Base-by-base conservation (phyloP, 2,888 invertebrate genomes). In the Ophonus ardosiacus region DNA sequence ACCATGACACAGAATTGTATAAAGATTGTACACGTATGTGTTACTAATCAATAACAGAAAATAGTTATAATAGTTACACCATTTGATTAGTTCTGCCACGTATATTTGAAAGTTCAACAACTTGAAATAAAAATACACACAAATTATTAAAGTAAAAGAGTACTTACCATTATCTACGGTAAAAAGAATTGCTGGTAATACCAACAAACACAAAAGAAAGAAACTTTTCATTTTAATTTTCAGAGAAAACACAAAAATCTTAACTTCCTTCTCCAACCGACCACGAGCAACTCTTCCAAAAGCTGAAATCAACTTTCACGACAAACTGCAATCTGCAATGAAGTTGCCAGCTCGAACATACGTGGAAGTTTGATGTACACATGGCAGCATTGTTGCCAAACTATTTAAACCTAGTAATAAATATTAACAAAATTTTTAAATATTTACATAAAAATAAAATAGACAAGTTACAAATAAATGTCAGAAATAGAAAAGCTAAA, bases 141-240 rank as follows among this genome's bases (percentile, higher is more conserved):
- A 88, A 88, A 88, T 86, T 87, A 88, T 51, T 51, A 13, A 0
- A 51, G 31, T 31, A 87, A 87, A 86, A 87, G 85, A 86, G 85
- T 89, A 93, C 95, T 96, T 93, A 97, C 96, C 95, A 91, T 92
- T 93, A 90, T 94, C 94, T 87, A 95, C 93, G 87, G 95, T 94
- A 88, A 95, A 93, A 87, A 96, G 93, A 68, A 95, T 93, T 43
- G 95, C 94, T 88, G 96, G 96, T 87, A 96, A 91, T 88, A 95
- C 94, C 89, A 96, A 89, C 84, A 96, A 90, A 86, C 93, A 89
- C 76, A 95, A 90, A 88, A 96, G 91, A 90, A 94, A 93, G 88
- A 95, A 92, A 89, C 94, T 92, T 92, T 94, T 96, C 96, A 96
- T 96, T 90, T 76, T 84, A 21, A 76, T 24, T 81, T 38, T 51